phyloP scores from a whole-genome alignment of 2,888 invertebrate species.

The Odontomyia ornata region DNA sequence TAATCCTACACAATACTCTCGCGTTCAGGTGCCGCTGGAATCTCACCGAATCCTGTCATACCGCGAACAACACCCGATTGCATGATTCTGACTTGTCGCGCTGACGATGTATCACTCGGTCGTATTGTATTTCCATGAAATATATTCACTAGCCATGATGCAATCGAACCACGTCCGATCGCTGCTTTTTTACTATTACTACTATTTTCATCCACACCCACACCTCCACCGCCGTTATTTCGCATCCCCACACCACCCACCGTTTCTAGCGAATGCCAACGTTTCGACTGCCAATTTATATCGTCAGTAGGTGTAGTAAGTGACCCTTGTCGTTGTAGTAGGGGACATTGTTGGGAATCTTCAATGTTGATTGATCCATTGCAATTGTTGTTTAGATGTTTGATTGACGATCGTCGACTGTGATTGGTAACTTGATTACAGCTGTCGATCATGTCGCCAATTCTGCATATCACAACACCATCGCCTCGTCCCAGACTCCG shows the following conservation, averaged over 20 bases:
- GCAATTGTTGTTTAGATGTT: conserved; percentile 64
- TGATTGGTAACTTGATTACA: conserved; percentile 56
- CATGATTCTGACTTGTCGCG: conserved; percentile 59
- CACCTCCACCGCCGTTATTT: conserved; percentile 56
- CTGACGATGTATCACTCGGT: conserved; percentile 65
- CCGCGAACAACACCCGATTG: conserved; percentile 57
- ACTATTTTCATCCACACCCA: conserved; percentile 52
- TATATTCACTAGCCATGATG: conserved; percentile 77
- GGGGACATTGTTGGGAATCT: conserved; percentile 60
- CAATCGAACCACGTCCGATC: conserved; percentile 71
- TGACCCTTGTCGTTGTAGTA: conserved; percentile 62
- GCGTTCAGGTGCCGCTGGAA: conserved; percentile 59
- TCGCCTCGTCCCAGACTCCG: background rate
- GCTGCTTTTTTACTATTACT: conserved; percentile 67
- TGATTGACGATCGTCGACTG: conserved; percentile 48
- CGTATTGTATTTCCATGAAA: conserved; percentile 78
- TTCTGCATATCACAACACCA: conserved; percentile 16
- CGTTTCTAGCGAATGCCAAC: conserved; percentile 83
- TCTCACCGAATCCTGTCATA: conserved; percentile 60
- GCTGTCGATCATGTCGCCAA: conserved; percentile 32
- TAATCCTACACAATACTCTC: conserved; percentile 62
- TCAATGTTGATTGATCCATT: conserved; percentile 62
- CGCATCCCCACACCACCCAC: conserved; percentile 61
- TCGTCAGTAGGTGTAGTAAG: conserved; percentile 60
- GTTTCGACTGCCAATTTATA: conserved; percentile 69